Base-by-base conservation (phyloP, 2,113 vertebrate species). In the Argyrosomus japonicus region DNA sequence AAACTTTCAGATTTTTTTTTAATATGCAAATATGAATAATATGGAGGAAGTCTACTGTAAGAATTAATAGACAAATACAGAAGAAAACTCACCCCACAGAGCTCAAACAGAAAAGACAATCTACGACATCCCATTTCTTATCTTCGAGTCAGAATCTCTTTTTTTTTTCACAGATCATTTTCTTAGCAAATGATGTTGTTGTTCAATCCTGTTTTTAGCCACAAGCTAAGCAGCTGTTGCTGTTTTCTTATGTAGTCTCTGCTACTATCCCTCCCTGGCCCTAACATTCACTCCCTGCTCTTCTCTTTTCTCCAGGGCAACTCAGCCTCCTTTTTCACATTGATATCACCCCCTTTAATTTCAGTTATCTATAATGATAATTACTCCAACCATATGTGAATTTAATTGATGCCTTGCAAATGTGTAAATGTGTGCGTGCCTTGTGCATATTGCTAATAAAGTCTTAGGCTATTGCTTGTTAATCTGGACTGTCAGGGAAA, bases 181-280 rank as follows among this genome's bases (percentile, higher is more conserved):
- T 94, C 91, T 88, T 82, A 83, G 92, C 89, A 93, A 94, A 94
- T 89, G 90, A 86, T 93, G 93, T 93, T 95, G 93, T 95, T 94
- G 86, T 93, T 93, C 90, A 64, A 81, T 84, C 80, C 88, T 89
- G 86, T 88, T 95, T 95, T 90, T 95, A 90, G 95, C 95, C 95
- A 95, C 80, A 36, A 95, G 95, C 93, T 75, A 95, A 93, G 89
- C 95, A 96, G 94, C 94, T 95, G 95, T 94, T 95, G 95, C 95
- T 96, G 94, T 96, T 95, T 94, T 93, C 93, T 92, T 87, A 84
- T 76, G 75, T 77, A 85, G 93, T 89, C 63, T 87, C 87, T 88
- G 84, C 84, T 82, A 77, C 85, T 85, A 85, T 89, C 90, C 85
- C 88, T 90, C 87, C 80, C 75, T 91, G 90, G 86, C 91, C 88